phyloP scores from a whole-genome alignment of 2,113 vertebrate genomes.

The Gnathonemus echidnorhynchus region DNA sequence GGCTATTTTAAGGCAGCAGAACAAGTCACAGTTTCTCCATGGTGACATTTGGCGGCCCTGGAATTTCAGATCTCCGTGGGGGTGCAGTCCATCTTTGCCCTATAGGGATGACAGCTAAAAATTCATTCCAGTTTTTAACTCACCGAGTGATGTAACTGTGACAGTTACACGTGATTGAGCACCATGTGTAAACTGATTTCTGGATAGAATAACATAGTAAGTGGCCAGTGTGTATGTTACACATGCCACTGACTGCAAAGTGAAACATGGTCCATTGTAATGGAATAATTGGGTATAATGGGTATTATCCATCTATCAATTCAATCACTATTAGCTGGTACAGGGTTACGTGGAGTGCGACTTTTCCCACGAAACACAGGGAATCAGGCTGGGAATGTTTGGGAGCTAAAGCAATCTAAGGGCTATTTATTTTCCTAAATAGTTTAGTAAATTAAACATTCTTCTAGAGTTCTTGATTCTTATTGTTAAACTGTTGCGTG shows the following conservation, averaged over 20 bases:
- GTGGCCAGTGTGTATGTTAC: not conserved
- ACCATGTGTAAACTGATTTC: not conserved
- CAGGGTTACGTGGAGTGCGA: not conserved
- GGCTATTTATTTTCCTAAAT: not conserved
- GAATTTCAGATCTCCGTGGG: slow-evolving; percentile 22
- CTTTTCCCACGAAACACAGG: not conserved
- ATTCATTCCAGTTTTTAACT: not conserved
- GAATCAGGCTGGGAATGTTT: not conserved
- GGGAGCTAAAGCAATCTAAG: not conserved
- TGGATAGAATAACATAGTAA: not conserved
- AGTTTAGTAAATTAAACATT: not conserved
- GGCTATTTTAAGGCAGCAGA: slow-evolving; percentile 33
- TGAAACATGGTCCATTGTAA: not conserved
- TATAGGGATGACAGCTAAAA: no score
- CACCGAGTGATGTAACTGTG: not conserved
- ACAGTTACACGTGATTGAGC: not conserved
- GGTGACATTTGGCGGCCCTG: slow-evolving; percentile 28
- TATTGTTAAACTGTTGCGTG: not conserved
- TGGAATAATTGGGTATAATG: not conserved
- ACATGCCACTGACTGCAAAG: not conserved
- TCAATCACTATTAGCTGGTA: not conserved
- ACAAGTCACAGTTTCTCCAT: slow-evolving; percentile 30
- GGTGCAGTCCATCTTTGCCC: not conserved
- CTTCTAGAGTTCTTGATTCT: not conserved
- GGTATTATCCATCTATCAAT: not conserved